These are phyloP conservation scores for Agrotis ipsilon DNA, from an alignment of 2,888 invertebrate genomes.

Conservation along the genomic window DNA sequence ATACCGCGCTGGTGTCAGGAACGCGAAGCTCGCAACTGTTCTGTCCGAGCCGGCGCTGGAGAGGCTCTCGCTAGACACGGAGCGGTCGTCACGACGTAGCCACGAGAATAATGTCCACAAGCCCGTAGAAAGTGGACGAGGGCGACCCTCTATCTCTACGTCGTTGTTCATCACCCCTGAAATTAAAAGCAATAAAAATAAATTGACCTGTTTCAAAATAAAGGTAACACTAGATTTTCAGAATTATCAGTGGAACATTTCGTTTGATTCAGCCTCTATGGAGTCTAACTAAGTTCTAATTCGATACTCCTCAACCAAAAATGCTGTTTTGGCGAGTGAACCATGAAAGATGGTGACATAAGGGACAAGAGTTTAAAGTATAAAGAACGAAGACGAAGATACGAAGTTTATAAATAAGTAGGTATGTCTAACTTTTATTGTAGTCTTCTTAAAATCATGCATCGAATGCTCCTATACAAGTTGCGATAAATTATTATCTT, in stretches of 20 bases:
- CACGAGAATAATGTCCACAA: conserved; percentile 93
- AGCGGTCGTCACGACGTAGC: conserved; percentile 92
- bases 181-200: conserved; percentile 55
- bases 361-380: neutral
- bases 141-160: conserved; percentile 78
- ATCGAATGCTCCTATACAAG: too few species aligned
- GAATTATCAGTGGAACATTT: neutral
- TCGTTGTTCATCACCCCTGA: conserved; percentile 85
- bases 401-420: too few species aligned
- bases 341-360: too few species aligned
- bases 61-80: conserved; percentile 89
- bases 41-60: conserved; percentile 94
- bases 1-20: conserved; percentile 91
- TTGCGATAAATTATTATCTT: too few species aligned
- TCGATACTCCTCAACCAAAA: neutral
- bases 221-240: neutral
- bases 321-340: neutral
- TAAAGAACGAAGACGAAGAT: neutral
- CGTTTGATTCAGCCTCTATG: neutral
- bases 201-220: conserved; percentile 1
- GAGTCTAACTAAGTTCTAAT: neutral
- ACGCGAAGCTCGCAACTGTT: conserved; percentile 94
- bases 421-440: too few species aligned
- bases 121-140: conserved; percentile 87
- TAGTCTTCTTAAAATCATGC: too few species aligned